phyloP scores from a whole-genome alignment of 2,113 vertebrate genomes.

The Varanus salvator region DNA sequence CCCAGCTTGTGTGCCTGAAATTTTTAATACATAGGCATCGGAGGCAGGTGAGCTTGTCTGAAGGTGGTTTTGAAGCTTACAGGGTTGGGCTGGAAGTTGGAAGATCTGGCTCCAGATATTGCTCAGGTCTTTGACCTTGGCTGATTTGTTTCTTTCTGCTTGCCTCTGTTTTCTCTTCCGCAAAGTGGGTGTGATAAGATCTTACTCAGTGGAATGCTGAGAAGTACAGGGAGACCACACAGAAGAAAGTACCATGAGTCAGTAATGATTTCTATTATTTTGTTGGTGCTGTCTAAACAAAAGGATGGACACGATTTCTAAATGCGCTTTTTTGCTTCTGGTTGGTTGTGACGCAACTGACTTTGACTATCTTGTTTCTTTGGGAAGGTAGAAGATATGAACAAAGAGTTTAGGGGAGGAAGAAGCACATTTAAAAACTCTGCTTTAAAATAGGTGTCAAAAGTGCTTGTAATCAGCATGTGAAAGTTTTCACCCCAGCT shows the following conservation, averaged over 20 bases:
- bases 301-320: conserved; percentile 55
- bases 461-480: neutral
- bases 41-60: neutral
- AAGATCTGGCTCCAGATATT: conserved; percentile 40
- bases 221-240: conserved; percentile 37
- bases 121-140: conserved; percentile 30
- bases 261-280: conserved; percentile 27
- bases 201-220: conserved; percentile 44
- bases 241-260: accelerated
- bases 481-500: neutral
- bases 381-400: conserved; percentile 45
- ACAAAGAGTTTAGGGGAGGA: conserved; percentile 5
- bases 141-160: conserved; percentile 38
- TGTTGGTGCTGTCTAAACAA: conserved; percentile 20
- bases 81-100: neutral
- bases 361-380: conserved; percentile 44
- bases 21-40: neutral
- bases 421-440: neutral
- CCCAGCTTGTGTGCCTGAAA: accelerated
- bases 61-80: neutral
- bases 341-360: conserved; percentile 70
- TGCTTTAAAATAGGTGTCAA: neutral
- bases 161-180: conserved; percentile 29
- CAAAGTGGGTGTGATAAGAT: conserved; percentile 17
- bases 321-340: conserved; percentile 57